These are phyloP conservation scores for Nudaria mundana DNA, from an alignment of 2,888 invertebrate species.

Conservation along the genomic window DNA sequence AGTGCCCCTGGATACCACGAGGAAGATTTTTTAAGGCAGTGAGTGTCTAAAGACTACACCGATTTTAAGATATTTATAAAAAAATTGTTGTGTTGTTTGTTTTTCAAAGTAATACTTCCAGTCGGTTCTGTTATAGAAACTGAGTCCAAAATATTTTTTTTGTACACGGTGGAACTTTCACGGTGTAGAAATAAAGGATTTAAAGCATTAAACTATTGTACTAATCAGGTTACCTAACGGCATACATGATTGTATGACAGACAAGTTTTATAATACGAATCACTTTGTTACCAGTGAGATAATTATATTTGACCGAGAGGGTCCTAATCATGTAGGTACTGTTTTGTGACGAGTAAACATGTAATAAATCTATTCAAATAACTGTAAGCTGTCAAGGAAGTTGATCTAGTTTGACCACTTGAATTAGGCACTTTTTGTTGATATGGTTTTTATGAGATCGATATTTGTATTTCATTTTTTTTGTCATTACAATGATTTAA, in stretches of 20 bases:
- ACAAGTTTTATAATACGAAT: slow-evolving; percentile 24
- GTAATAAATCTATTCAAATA: slow-evolving; percentile 45
- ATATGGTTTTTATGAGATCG: slow-evolving; percentile 37
- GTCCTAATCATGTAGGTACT: slow-evolving; percentile 12
- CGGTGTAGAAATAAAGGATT: slow-evolving; percentile 3
- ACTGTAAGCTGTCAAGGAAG: slow-evolving; percentile 61
- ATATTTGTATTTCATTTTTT: slow-evolving; percentile 49
- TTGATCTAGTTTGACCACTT: slow-evolving; percentile 52
- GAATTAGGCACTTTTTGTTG: slow-evolving; percentile 46
- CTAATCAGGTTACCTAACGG: slow-evolving; percentile 29
- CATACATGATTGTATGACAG: slow-evolving; percentile 12
- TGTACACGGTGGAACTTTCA: background rate
- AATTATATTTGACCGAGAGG: slow-evolving; percentile 25
- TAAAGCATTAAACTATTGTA: slow-evolving; percentile 15
- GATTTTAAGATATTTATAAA: no score
- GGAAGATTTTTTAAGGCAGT: no score
- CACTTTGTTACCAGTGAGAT: slow-evolving; percentile 21
- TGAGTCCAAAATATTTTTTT: no score
- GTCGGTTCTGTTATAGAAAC: no score
- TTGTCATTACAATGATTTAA: slow-evolving; percentile 57
- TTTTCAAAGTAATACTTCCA: no score
- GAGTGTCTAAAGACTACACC: no score
- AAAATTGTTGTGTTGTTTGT: no score
- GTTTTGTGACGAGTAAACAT: slow-evolving; percentile 31
- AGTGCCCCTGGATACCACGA: no score